Conservation (phyloP, 2,113 vertebrate species). For the Laterallus jamaicensis region DNA sequence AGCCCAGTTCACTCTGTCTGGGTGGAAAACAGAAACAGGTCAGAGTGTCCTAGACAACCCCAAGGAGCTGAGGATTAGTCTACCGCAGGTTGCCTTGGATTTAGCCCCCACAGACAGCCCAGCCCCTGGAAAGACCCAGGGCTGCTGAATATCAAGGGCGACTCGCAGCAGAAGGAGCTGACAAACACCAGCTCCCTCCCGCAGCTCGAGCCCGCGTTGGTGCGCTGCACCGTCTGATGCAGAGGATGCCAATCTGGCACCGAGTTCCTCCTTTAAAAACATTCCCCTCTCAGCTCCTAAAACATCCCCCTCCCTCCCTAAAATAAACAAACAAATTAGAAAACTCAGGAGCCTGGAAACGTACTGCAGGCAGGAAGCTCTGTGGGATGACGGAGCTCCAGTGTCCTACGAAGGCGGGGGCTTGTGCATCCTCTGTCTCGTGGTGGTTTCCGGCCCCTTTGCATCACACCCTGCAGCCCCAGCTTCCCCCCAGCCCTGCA, state of each 20-base stretch:
- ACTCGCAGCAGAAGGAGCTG: not conserved
- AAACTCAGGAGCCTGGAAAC: not conserved
- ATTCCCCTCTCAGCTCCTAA: not conserved
- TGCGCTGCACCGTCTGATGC: not conserved
- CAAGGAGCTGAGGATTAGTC: not conserved
- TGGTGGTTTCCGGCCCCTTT: not conserved
- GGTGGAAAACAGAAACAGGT: not conserved
- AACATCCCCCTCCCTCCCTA: not conserved
- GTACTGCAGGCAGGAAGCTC: not conserved
- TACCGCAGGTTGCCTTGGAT: not conserved
- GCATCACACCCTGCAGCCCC: not conserved
- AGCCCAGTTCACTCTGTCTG: not conserved
- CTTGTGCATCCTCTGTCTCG: not conserved
- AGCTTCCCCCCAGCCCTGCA: fast-evolving
- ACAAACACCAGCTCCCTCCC: not conserved
- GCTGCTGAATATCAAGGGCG: not conserved
- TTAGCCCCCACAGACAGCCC: fast-evolving
- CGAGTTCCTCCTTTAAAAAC: not conserved
- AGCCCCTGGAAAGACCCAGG: not conserved
- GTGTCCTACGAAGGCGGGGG: not conserved
- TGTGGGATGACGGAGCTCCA: not conserved
- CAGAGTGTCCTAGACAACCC: fast-evolving
- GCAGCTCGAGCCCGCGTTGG: not conserved
- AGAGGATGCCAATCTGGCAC: not conserved
- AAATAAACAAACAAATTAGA: conserved; percentile 34